A percentile compares a stretch with the other conserved stretches of the same genome.
Evolutionary conservation across 2,888 invertebrate genomes (phyloP).

Genomic region (Cataglyphis altisquamis): DNA sequence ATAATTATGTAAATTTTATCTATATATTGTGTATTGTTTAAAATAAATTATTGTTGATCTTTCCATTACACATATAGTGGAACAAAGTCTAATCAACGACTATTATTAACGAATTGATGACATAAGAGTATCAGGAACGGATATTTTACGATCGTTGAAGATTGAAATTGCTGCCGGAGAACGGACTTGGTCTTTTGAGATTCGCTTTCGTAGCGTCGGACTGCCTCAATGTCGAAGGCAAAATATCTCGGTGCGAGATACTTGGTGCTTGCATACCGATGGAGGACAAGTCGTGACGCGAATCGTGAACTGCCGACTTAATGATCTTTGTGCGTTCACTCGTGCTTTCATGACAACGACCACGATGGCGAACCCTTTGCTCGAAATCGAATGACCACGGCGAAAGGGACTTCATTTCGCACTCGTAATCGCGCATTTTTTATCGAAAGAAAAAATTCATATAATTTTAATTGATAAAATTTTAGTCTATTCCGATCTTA

Average conservation of each 20-base stretch:
- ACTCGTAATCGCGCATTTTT: background rate
- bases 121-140: background rate
- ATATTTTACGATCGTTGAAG: background rate
- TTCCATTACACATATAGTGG: background rate
- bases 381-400: background rate
- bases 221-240: constrained; percentile 66
- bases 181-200: constrained; percentile 43
- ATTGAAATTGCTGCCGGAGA: background rate
- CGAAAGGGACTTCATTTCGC: background rate
- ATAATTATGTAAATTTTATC: background rate
- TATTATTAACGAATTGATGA: background rate
- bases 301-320: constrained; percentile 57
- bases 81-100: background rate
- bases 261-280: constrained; percentile 72
- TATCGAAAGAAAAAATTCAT: background rate
- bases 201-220: constrained; percentile 59
- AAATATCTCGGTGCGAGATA: constrained; percentile 34
- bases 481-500: background rate
- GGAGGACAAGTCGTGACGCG: constrained; percentile 74
- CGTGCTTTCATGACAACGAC: constrained; percentile 51
- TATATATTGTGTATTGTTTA: background rate
- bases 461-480: background rate
- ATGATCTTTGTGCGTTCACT: constrained; percentile 67
- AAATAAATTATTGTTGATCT: background rate
- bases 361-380: background rate